A percentile compares a stretch with the other conserved stretches of the same genome.
phyloP scores from a whole-genome alignment of 2,888 invertebrate genomes.

The Myopa tessellatipennis region DNA sequence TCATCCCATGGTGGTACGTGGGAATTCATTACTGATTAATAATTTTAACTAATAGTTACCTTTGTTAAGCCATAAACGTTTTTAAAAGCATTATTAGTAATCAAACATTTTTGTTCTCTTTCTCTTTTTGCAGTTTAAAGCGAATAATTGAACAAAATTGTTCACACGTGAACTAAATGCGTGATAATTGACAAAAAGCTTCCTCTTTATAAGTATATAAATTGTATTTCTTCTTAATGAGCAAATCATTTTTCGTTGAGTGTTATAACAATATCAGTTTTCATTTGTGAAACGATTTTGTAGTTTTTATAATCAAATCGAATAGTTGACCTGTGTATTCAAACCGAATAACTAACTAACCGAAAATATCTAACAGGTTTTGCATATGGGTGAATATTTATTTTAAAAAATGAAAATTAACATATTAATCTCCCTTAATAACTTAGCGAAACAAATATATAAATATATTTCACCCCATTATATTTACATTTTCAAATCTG shows the following conservation, averaged over 20 bases:
- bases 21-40: constrained; percentile 42
- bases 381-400: constrained; percentile 1
- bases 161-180: constrained; percentile 33
- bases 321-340: neutral
- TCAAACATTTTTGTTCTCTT: constrained; percentile 58
- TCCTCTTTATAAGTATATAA: constrained; percentile 40
- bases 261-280: constrained; percentile 16
- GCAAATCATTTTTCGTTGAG: constrained; percentile 2
- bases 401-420: too few species aligned
- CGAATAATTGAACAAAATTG: constrained; percentile 34
- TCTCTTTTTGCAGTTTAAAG: constrained; percentile 62
- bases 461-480: neutral
- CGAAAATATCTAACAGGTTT: neutral
- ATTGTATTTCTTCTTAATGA: constrained; percentile 22
- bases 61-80: constrained; percentile 28
- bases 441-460: too few species aligned
- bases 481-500: neutral
- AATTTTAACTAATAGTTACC: constrained; percentile 38
- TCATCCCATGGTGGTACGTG: constrained; percentile 55
- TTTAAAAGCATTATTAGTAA: constrained; percentile 52
- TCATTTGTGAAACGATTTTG: constrained; percentile 28
- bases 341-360: too few species aligned
- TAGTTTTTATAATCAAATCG: constrained; percentile 32
- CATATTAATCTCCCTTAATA: too few species aligned
- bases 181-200: constrained; percentile 28